Conservation (phyloP, 1,140 invertebrate species). For the Brachionus koreanus region DNA sequence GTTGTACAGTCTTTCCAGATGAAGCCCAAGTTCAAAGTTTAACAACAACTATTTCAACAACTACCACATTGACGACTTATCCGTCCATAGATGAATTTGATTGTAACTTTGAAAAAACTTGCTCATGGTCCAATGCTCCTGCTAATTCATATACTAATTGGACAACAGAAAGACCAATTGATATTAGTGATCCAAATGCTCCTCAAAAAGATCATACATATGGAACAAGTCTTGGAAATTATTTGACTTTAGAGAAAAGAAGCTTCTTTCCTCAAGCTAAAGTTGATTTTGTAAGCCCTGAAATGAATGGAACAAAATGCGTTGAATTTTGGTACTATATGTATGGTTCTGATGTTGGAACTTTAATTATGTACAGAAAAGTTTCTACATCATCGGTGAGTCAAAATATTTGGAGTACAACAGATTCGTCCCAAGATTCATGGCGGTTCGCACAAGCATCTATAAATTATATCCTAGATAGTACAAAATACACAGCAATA, state of each 20-base stretch:
- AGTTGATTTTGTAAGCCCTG: slow-evolving; percentile 13
- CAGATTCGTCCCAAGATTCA: neutral
- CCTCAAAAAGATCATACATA: slow-evolving; percentile 62
- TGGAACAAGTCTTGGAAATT: slow-evolving; percentile 51
- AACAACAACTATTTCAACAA: neutral
- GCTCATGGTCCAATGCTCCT: neutral
- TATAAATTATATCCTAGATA: slow-evolving; percentile 8
- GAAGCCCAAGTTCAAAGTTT: neutral
- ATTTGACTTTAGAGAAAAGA: slow-evolving; percentile 45
- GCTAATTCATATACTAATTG: neutral
- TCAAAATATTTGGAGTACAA: neutral
- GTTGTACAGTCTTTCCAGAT: neutral
- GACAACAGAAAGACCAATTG: neutral
- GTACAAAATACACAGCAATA: neutral
- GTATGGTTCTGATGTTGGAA: slow-evolving; percentile 24
- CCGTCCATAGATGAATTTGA: neutral
- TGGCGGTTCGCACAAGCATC: slow-evolving; percentile 16
- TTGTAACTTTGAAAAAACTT: neutral
- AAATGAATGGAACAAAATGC: slow-evolving; percentile 34
- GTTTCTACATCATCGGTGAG: neutral
- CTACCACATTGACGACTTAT: neutral
- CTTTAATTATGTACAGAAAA: neutral
- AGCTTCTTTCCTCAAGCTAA: neutral
- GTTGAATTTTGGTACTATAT: slow-evolving; percentile 43
- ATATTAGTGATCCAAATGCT: neutral